Conservation (phyloP, 2,888 invertebrate species). For the Pteria penguin region DNA sequence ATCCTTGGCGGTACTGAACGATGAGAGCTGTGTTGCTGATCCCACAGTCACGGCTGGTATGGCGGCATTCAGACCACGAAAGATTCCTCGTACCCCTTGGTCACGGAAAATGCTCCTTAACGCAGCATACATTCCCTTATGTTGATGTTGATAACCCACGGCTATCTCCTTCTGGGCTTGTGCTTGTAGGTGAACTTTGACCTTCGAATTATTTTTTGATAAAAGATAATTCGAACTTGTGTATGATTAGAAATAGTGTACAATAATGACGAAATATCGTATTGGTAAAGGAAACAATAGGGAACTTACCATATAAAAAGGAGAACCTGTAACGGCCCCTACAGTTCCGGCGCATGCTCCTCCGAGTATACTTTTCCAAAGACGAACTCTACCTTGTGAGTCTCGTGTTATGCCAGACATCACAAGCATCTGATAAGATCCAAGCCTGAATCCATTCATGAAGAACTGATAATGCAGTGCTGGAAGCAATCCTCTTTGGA, state of each 20-base stretch:
- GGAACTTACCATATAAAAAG: conserved; percentile 88
- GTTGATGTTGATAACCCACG: conserved; percentile 92
- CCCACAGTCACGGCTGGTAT: conserved; percentile 83
- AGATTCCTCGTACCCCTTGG: conserved; percentile 85
- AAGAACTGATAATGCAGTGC: conserved; percentile 93
- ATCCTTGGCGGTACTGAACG: conserved; percentile 87
- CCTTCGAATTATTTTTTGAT: no score
- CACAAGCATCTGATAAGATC: conserved; percentile 87
- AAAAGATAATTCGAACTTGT: no score
- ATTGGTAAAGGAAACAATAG: conserved; percentile 55
- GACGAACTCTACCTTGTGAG: conserved; percentile 84
- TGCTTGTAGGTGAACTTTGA: conserved; percentile 91
- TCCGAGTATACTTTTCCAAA: conserved; percentile 85
- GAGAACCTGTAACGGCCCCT: conserved; percentile 90
- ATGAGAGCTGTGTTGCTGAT: conserved; percentile 91
- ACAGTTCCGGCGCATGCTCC: conserved; percentile 90
- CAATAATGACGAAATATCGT: neutral
- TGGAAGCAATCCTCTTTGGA: conserved; percentile 87
- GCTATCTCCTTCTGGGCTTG: conserved; percentile 86
- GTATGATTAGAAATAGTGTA: no score
- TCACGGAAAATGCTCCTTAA: conserved; percentile 76
- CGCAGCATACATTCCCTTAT: conserved; percentile 86
- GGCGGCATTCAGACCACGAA: conserved; percentile 85
- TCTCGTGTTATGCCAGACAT: conserved; percentile 85
- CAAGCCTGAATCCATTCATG: conserved; percentile 90